phyloP scores from a whole-genome alignment of 2,113 vertebrate species.

The Pterocles gutturalis region DNA sequence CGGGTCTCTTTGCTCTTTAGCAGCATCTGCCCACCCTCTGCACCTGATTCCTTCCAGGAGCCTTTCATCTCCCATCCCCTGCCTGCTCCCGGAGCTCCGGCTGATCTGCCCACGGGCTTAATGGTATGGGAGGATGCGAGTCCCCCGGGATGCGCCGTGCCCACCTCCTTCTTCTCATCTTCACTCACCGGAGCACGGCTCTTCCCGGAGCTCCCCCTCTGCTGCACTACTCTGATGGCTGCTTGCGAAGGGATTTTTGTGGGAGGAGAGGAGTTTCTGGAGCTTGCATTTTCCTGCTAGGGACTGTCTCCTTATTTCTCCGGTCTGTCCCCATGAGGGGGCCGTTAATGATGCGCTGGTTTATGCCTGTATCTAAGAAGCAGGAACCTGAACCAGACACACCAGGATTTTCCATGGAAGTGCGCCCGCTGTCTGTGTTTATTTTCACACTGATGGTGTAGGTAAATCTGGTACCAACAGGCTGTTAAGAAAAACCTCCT shows the following conservation, averaged over 20 bases:
- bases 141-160: not conserved
- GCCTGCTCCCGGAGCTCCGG: not conserved
- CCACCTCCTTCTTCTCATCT: not conserved
- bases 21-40: constrained; percentile 57
- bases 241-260: not conserved
- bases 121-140: not conserved
- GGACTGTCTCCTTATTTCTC: not conserved
- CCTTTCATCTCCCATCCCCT: constrained; percentile 37
- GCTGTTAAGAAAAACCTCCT: not conserved
- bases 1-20: constrained; percentile 47
- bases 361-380: not conserved
- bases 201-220: not conserved
- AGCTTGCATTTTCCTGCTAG: not conserved
- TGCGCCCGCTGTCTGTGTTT: not conserved
- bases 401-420: not conserved
- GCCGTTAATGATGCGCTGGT: rapidly evolving
- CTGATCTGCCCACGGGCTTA: not conserved
- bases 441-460: not conserved
- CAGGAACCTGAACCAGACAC: not conserved
- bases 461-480: not conserved
- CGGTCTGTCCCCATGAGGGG: not conserved
- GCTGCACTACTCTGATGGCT: not conserved
- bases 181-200: rapidly evolving
- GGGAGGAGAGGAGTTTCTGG: not conserved
- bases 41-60: constrained; percentile 57